Evolutionary conservation across 1,140 invertebrate species (phyloP).

Genomic region (Tetramorium simillimum): DNA sequence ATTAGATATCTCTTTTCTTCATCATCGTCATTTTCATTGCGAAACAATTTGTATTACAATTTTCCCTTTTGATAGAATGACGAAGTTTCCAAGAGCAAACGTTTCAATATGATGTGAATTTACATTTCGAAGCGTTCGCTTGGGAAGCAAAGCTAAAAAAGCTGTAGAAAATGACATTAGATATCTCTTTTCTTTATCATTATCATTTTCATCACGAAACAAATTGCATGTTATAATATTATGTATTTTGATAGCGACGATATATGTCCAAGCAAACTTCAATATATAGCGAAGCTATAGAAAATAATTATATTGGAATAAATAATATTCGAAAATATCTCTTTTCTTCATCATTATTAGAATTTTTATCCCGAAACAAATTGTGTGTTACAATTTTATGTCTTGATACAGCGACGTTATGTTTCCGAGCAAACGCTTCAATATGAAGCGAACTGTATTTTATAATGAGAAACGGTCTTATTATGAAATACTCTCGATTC

Average conservation of each 20-base stretch:
- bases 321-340: too few relatives aligned
- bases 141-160: not conserved
- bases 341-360: not conserved
- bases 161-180: not conserved
- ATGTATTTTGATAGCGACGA: not conserved
- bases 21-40: not conserved
- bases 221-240: not conserved
- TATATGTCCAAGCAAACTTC: not conserved
- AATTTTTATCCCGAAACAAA: not conserved
- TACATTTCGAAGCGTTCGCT: too few relatives aligned
- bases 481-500: not conserved
- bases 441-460: not conserved
- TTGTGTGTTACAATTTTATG: too few relatives aligned
- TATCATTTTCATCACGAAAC: not conserved
- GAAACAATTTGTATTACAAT: slow-evolving; percentile 1
- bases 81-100: not conserved
- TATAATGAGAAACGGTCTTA: not conserved
- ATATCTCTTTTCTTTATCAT: not conserved
- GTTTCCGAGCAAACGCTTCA: not conserved
- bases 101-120: not conserved
- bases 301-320: not conserved
- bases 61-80: not conserved
- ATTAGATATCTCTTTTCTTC: not conserved
- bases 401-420: not conserved
- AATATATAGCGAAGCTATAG: not conserved